A percentile compares a stretch with the other conserved stretches of the same genome.
These are phyloP conservation scores for Lycodopsis pacificus DNA, from an alignment of 2,797 vertebrate genomes.

Conservation along the genomic window DNA sequence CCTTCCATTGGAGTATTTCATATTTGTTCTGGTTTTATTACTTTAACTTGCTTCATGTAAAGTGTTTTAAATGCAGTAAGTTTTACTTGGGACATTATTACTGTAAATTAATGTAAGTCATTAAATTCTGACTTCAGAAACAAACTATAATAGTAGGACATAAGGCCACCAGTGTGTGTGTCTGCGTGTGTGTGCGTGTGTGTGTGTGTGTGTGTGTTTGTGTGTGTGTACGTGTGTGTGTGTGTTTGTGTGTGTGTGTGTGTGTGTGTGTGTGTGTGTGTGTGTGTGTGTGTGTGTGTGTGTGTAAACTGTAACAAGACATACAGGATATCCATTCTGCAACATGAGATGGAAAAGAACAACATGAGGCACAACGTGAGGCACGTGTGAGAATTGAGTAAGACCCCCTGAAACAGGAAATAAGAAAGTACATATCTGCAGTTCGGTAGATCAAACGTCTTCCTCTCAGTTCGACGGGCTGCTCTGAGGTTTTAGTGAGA, in stretches of 20 bases:
- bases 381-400: slow-evolving; percentile 6
- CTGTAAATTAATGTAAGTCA: not conserved
- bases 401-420: slow-evolving; percentile 61
- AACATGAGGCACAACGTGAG: not conserved
- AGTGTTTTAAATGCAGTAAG: not conserved
- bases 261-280: not conserved
- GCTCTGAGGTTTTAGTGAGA: slow-evolving; percentile 52
- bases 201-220: not conserved
- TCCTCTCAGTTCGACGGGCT: slow-evolving; percentile 59
- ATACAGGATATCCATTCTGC: slow-evolving; percentile 20
- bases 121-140: not conserved
- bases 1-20: not conserved
- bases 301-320: not conserved
- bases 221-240: too few species aligned
- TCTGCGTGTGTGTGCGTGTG: not conserved
- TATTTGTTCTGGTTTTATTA: not conserved
- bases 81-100: not conserved
- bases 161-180: not conserved
- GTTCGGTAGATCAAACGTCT: slow-evolving; percentile 18
- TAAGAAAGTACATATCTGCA: slow-evolving; percentile 19
- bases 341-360: slow-evolving; percentile 38
- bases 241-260: too few species aligned
- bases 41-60: not conserved
- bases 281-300: not conserved
- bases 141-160: not conserved